These are phyloP conservation scores for Atherix ibis DNA, from an alignment of 2,888 invertebrate species.

Conservation along the genomic window DNA sequence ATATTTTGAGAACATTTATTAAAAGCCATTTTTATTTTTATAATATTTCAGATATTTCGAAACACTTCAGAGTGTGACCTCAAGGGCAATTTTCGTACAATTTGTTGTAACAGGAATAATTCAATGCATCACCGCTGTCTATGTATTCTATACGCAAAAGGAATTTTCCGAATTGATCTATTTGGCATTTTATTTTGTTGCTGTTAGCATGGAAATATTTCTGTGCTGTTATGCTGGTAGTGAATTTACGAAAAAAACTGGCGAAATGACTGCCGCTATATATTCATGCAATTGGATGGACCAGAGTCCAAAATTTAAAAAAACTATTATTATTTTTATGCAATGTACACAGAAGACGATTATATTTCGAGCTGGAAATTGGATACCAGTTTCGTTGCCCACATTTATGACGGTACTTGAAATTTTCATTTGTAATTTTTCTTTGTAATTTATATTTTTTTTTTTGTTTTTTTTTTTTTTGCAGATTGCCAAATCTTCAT, in stretches of 20 bases:
- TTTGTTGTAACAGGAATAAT: conserved; percentile 34
- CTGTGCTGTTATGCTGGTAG: conserved; percentile 40
- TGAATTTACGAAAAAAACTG: conserved; percentile 36
- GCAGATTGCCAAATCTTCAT: conserved; percentile 5
- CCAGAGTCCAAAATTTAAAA: conserved; percentile 32
- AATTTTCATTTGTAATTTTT: neutral
- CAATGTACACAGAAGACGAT: conserved; percentile 36
- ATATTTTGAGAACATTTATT: no score
- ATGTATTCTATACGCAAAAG: conserved; percentile 33
- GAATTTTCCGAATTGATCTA: neutral
- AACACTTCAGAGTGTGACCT: conserved; percentile 35
- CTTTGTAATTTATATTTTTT: no score
- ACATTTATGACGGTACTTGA: conserved; percentile 37
- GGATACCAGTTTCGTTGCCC: conserved; percentile 36
- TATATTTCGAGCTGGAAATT: conserved; percentile 37
- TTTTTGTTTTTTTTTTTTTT: neutral
- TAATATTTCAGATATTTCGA: conserved; percentile 31
- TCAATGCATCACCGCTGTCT: conserved; percentile 30
- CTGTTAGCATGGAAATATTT: conserved; percentile 38
- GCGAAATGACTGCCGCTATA: conserved; percentile 34
- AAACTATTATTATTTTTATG: conserved; percentile 35
- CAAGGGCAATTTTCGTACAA: conserved; percentile 38
- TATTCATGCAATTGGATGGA: conserved; percentile 41
- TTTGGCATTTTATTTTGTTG: conserved; percentile 21
- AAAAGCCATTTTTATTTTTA: neutral